Conservation (phyloP, 2,888 invertebrate genomes). For the Dicyrtoma fusca region DNA sequence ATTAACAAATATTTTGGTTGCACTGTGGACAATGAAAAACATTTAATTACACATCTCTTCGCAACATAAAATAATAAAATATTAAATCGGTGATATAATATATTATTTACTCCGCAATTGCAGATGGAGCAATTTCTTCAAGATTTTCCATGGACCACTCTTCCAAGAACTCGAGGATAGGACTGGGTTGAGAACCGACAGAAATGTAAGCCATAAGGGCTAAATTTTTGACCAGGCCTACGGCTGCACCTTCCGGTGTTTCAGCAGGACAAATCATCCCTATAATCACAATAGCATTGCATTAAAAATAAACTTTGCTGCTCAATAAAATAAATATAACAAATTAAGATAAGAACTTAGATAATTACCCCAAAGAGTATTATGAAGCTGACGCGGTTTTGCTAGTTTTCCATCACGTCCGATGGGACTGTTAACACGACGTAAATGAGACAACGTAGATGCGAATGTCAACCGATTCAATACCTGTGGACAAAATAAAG, state of each 20-base stretch:
- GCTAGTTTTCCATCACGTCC: constrained; percentile 99
- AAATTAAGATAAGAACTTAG: neutral
- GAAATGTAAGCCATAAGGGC: constrained; percentile 99
- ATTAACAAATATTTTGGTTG: constrained; percentile 99
- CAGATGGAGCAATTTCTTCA: constrained; percentile 99
- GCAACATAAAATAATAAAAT: constrained; percentile 3
- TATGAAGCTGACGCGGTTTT: constrained; percentile 97
- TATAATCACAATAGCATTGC: constrained; percentile 5
- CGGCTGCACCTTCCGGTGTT: constrained; percentile 97
- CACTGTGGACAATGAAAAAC: constrained; percentile 61
- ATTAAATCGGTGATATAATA: neutral
- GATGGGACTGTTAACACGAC: constrained; percentile 98
- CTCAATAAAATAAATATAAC: too few relatives aligned
- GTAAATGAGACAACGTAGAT: constrained; percentile 95
- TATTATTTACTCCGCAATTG: constrained; percentile 78
- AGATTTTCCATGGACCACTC: constrained; percentile 99
- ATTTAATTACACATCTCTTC: neutral
- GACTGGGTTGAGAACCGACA: constrained; percentile 98
- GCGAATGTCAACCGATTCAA: constrained; percentile 98
- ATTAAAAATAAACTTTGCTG: neutral
- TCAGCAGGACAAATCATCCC: constrained; percentile 98
- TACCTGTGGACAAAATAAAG: constrained; percentile 64
- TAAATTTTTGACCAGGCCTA: constrained; percentile 95
- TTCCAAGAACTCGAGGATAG: constrained; percentile 99
- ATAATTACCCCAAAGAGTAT: constrained; percentile 88